Base-by-base conservation (phyloP, 2,888 invertebrate genomes). In the Trachelus troglodyta region DNA sequence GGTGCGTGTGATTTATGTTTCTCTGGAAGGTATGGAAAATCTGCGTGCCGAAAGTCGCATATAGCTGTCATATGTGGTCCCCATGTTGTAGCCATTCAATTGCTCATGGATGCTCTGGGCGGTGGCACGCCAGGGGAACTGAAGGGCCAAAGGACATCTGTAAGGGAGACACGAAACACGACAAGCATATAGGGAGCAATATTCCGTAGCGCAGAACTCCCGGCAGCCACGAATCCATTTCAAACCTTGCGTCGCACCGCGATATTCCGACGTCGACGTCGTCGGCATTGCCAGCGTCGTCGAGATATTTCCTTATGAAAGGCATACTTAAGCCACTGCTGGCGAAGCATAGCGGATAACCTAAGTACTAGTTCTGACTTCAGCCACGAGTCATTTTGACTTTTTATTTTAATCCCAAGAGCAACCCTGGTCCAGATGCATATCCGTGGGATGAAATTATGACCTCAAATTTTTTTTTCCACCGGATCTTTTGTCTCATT, bases 221-320 rank as follows among this genome's bases (percentile, higher is more conserved):
- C 78, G 3, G 79, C 80, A 77, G 76, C 79, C 78, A 77, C 78
- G 40, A 75, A 77, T 74, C 79, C 73, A 77, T 56, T 31, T 76
- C 69, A 69, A 68, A 75, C n/a, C 73, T 73, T 31, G 35, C 15
- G 73, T 34, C 74, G 40, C 73, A 56, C 78, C 73, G 77, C 68
- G 73, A 56, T 35, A 40, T 40, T 40, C 40, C 40, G 40, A 40
- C 15, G 40, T 40, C 40, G 40, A 40, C 40, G 40, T 40, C 15
- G 15, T 15, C 40, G 40, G 40, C 40, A 40, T 15, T 15, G 40
- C 40, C 40, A 69, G 71, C 23, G 37, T 74, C 37, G 76, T 31
- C 77, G 74, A n/a, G 75, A 78, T 83, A 85, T 85, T 84, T 83
- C 81, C 79, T 84, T 81, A 83, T 83, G 80, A 80, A 75, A 83